These are phyloP conservation scores for Euplagia quadripunctaria DNA, from an alignment of 2,888 invertebrate genomes.

Conservation along the genomic window DNA sequence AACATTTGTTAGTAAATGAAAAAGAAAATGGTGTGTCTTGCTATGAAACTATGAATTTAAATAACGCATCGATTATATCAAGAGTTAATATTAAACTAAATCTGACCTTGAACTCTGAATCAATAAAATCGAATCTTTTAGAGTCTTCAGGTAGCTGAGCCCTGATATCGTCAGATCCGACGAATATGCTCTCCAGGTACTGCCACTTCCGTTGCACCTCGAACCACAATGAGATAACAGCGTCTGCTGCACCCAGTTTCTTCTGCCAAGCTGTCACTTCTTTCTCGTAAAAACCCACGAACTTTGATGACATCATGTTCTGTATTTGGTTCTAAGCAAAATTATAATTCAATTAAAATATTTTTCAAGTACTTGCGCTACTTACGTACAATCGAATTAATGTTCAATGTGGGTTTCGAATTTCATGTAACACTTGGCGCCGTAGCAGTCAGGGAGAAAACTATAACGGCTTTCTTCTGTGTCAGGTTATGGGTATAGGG, in stretches of 20 bases:
- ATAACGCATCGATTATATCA: too few relatives aligned
- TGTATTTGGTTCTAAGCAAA: slow-evolving; percentile 90
- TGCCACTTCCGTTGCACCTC: slow-evolving; percentile 98
- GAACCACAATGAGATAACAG: slow-evolving; percentile 93
- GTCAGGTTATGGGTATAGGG: too few relatives aligned
- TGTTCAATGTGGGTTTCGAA: too few relatives aligned
- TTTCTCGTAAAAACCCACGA: slow-evolving; percentile 94
- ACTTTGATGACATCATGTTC: slow-evolving; percentile 97
- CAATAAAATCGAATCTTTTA: slow-evolving; percentile 94
- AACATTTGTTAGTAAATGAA: neutral
- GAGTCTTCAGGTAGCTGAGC: slow-evolving; percentile 97
- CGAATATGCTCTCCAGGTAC: slow-evolving; percentile 97
- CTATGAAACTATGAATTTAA: too few relatives aligned
- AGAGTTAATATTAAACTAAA: neutral
- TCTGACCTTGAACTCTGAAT: slow-evolving; percentile 92
- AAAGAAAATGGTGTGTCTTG: too few relatives aligned
- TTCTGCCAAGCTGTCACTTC: slow-evolving; percentile 96
- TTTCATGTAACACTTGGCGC: too few relatives aligned
- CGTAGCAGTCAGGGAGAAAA: too few relatives aligned
- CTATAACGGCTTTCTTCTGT: too few relatives aligned
- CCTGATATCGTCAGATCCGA: slow-evolving; percentile 98
- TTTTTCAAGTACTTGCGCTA: too few relatives aligned
- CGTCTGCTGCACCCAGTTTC: slow-evolving; percentile 95
- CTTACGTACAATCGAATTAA: too few relatives aligned
- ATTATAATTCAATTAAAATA: neutral